Evolutionary conservation across 1,140 invertebrate species (phyloP), one percentile per base, ranked within the genome.

Genomic region (Chionoecetes opilio): DNA sequence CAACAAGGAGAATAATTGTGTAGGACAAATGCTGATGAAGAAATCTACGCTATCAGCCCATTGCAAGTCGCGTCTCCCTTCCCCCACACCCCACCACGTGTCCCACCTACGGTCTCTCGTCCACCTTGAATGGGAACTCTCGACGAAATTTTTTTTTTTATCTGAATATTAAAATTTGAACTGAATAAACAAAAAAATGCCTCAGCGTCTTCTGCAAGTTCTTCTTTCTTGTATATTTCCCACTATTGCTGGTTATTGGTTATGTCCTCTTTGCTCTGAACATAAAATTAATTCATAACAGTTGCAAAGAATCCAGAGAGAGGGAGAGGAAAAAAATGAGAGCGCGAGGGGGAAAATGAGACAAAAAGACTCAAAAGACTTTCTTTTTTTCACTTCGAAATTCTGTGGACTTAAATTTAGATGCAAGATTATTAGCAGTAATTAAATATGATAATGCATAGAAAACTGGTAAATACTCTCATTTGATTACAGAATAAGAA

Each of bases 331-430:
- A 41, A 14, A 41, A 14, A 86, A 32, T 6, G 31, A 35, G 84
- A 8, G 84, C 3, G 31, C 21, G 31, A 86, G 84, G 31, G 14
- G 32, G 26, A 34, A 14, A 86, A 14, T 17, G 31, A 32, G 31
- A 35, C n/a, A 86, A 32, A 34, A 31, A 86, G 31, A 35, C 14
- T 5, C 34, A 75, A 75, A 75, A 75, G 63, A 75, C 63, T 75
- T 75, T 75, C n/a, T 75, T 75, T 21, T 75, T 75, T 75, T 75
- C 63, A 75, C 63, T 75, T n/a, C 26, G 63, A 75, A 75, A 75
- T 75, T 75, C 8, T 26, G n/a, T 75, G 63, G n/a, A n/a, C 63
- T 75, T 75, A 75, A 5, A 26, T 75, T 75, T 75, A 75, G 21
- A 26, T 75, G 63, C n/a, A n/a, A 75, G 63, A 26, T 1, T n/a